Evolutionary conservation across 2,113 vertebrate species (phyloP).

Genomic region (Zeus faber): DNA sequence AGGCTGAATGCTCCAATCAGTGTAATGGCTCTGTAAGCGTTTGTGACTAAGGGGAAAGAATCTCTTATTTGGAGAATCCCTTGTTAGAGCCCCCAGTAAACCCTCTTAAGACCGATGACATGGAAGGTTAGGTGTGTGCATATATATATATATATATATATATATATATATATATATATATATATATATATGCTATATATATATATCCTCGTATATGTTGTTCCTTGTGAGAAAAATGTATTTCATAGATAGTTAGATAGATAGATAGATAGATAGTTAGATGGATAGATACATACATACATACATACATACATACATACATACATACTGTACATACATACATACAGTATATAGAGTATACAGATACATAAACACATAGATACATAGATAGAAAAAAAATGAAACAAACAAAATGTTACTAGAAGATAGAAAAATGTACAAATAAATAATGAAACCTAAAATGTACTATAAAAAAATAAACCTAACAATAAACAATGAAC

Average conservation of each 20-base stretch:
- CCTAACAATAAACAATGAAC: too few species aligned
- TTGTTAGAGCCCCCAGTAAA: constrained; percentile 52
- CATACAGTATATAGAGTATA: constrained; percentile 63
- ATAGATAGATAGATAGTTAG: too few species aligned
- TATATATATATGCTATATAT: constrained; percentile 9
- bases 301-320: constrained; percentile 61
- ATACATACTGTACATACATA: constrained; percentile 63
- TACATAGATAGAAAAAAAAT: too few species aligned
- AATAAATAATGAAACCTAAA: too few species aligned
- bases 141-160: constrained; percentile 9
- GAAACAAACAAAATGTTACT: too few species aligned
- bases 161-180: constrained; percentile 26
- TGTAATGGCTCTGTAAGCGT: constrained; percentile 70
- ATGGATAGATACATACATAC: too few species aligned
- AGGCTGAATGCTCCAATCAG: constrained; percentile 67
- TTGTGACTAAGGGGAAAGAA: constrained; percentile 60
- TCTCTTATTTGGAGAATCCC: constrained; percentile 65
- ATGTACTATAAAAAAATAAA: too few species aligned
- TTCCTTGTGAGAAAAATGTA: constrained; percentile 1
- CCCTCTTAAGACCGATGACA: constrained; percentile 63
- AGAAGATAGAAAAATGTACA: too few species aligned
- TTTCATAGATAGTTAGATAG: too few species aligned
- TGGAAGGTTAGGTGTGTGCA: constrained; percentile 43
- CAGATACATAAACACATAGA: too few species aligned
- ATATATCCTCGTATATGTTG: neutral